Evolutionary conservation across 1,140 invertebrate genomes (phyloP), one percentile per base, ranked within the genome.

Genomic region (Megathymus violae): DNA sequence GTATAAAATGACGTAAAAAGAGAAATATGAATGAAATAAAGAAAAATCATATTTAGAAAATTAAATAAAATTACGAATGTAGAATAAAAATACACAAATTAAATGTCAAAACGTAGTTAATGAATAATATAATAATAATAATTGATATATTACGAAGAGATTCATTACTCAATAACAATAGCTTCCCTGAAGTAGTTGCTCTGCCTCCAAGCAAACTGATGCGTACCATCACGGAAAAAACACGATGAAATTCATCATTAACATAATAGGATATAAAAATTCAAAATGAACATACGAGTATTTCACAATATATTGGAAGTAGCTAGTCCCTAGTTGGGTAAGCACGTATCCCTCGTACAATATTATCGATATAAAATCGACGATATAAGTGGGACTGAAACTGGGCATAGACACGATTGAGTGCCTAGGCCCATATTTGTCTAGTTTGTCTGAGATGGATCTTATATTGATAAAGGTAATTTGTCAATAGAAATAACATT

Each of bases 151-250:
- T 86, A 91, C 82, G 85, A 88, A 91, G 78, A 89, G 78, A 82
- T 80, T 83, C 79, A 90, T 92, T 92, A 92, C 91, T 92, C 91
- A 82, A 91, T 93, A 91, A 94, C 95, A 93, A 97, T 96, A 92
- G 96, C 96, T 94, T 97, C 96, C 94, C 95, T 96, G 96, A 97
- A 97, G 95, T 97, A 95, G 93, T 96, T 94, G 94, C 96, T 97
- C 95, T 96, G 95, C 94, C 96, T 96, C 96, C 96, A 97, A 94
- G 96, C 95, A 94, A 96, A 96, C 96, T 96, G 86, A 93, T 88
- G 92, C 90, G 87, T 88, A 91, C 85, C 88, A 92, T 90, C 90
- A 93, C 85, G 84, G 89, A 85, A 92, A 82, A 88, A 88, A 82
- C 74, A 85, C 79, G 78, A 80, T 74, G 77, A 88, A 85, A 85